Conservation (phyloP, 2,797 vertebrate genomes). For the Lepus townsendii region DNA sequence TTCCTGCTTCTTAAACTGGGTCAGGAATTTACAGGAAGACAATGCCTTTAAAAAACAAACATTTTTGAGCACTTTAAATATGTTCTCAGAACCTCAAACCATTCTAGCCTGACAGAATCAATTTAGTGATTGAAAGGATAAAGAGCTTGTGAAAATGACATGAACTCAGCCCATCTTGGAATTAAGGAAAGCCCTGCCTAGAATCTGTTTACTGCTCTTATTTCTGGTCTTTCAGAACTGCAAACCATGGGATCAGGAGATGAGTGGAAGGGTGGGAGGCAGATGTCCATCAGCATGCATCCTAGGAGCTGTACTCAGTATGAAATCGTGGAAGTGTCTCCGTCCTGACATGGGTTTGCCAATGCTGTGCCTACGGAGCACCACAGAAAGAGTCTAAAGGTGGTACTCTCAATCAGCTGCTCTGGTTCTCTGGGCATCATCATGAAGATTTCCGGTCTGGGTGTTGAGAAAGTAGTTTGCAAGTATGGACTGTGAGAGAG, state of each 20-base stretch:
- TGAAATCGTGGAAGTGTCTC: not conserved
- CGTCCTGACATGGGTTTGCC: not conserved
- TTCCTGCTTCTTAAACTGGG: not conserved
- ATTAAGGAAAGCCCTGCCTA: not conserved
- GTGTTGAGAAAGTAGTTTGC: not conserved
- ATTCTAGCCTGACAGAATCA: not conserved
- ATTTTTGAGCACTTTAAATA: not conserved
- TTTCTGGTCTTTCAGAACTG: not conserved
- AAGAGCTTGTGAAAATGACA: not conserved
- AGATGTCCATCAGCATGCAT: not conserved
- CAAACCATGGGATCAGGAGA: not conserved
- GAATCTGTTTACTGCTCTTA: not conserved
- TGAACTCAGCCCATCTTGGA: not conserved
- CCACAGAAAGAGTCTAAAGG: not conserved
- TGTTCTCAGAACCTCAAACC: not conserved
- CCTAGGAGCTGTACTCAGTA: fast-evolving
- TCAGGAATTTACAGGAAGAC: not conserved
- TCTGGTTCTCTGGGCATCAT: not conserved
- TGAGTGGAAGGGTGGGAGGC: not conserved
- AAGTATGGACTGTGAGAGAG: not conserved
- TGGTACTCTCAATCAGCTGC: not conserved
- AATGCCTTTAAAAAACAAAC: not conserved
- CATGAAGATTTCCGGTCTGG: not conserved
- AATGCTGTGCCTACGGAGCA: not conserved
- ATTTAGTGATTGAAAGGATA: not conserved